These are phyloP conservation scores for Dynastes tityus DNA, from an alignment of 2,888 invertebrate species.

Conservation along the genomic window DNA sequence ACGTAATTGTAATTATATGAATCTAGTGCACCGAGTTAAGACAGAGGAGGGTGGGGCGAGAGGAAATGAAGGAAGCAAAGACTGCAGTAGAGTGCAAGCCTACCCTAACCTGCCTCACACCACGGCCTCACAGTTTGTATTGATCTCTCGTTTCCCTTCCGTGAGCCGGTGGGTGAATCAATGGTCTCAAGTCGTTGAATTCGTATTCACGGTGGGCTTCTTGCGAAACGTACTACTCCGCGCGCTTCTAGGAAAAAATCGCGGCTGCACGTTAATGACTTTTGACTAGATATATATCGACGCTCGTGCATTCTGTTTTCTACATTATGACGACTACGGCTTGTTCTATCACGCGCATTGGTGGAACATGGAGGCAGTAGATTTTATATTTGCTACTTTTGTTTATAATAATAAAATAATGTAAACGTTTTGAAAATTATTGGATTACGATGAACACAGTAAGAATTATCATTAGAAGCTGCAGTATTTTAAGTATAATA, in stretches of 20 bases:
- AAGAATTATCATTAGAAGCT: too few relatives aligned
- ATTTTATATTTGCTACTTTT: too few relatives aligned
- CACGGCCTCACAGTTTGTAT: slow-evolving; percentile 68
- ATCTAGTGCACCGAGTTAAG: slow-evolving; percentile 62
- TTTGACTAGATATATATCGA: slow-evolving; percentile 46
- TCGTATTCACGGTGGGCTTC: slow-evolving; percentile 62
- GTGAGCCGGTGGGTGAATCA: slow-evolving; percentile 66
- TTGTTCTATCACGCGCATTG: slow-evolving; percentile 3
- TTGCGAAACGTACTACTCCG: slow-evolving; percentile 47
- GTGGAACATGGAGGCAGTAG: neutral
- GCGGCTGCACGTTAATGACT: slow-evolving; percentile 43
- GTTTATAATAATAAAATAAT: too few relatives aligned
- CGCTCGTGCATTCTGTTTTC: slow-evolving; percentile 23
- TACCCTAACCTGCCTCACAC: slow-evolving; percentile 70
- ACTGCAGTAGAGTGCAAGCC: slow-evolving; percentile 68
- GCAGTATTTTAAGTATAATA: too few relatives aligned
- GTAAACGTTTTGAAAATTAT: too few relatives aligned
- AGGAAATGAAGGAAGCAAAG: slow-evolving; percentile 64
- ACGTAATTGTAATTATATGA: slow-evolving; percentile 61
- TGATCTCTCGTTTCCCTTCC: slow-evolving; percentile 69
- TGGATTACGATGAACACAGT: too few relatives aligned
- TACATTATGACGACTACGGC: slow-evolving; percentile 15
- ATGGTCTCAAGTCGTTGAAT: slow-evolving; percentile 68
- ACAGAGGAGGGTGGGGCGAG: slow-evolving; percentile 61
- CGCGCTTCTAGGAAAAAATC: slow-evolving; percentile 45